Evolutionary conservation across 2,888 invertebrate species (phyloP), one percentile per base, ranked within the genome.

Genomic region (Cabera pusaria): DNA sequence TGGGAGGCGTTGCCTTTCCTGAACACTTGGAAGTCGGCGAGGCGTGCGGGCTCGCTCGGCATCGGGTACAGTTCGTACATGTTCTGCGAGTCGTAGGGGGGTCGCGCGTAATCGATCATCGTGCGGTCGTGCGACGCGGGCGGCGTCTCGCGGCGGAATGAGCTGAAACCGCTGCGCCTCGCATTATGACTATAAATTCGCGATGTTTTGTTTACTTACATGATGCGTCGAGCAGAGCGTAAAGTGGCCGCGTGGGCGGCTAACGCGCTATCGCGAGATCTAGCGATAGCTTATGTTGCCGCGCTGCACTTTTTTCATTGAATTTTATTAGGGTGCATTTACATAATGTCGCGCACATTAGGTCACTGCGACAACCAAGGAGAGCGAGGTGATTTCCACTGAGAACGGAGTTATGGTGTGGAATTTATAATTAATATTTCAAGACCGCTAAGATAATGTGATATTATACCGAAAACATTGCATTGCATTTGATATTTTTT

Each of bases 21-120:
- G 76, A 88, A 85, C 35, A 86, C 86, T 64, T 84, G 77, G 71
- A 87, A 87, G 65, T 82, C 83, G 40, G 84, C 87, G 56, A 88
- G 87, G 47, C 83, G 81, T 57, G 79, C 77, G 65, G 82, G 76
- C 62, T 81, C 73, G 56, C 82, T 67, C 39, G 81, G 71, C 38
- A 73, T 56, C 41, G 78, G 71, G 54, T 84, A 83, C 29, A 77
- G 46, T 21, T 87, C 86, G 76, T 77, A 81, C 87, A 85, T 86
- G 74, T 72, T 81, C 53, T 70, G 74, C 18, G 33, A 11, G 8
- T 86, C 85, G 78, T 74, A 82, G 41, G 81, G 78, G 57, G 32
- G 39, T 19, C 87, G 85, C 83, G 83, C 82, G 79, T 78, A 76
- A 53, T 85, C 86, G 52, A 86, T 79, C 86, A 87, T 86, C 56